Base-by-base conservation (phyloP, 2,113 vertebrate species). In the Albula goreensis region DNA sequence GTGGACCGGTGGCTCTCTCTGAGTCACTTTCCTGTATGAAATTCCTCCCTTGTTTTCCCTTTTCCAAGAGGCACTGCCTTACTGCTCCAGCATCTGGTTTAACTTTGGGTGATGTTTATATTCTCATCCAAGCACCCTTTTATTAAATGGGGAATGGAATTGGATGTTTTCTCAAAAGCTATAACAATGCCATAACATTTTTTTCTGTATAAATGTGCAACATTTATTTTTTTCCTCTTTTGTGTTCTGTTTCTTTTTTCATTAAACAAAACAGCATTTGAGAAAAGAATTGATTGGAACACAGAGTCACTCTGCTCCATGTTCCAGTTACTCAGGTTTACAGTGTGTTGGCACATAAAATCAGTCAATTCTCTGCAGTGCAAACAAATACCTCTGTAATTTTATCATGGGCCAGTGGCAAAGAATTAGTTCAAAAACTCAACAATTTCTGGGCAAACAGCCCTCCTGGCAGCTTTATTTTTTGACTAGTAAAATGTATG, bases 151-250 rank as follows among this genome's bases (percentile, higher is more conserved):
- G 89, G 91, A 94, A 60, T 91, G 90, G 92, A 93, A 93, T 95
- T 94, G 91, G 92, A 95, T 95, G 93, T 95, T 96, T 95, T 95
- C 93, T 92, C 83, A 89, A 94, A 94, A 86, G 92, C 88, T 83
- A 93, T 92, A 94, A 88, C 90, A 90, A 91, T 93, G 90, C 92
- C 89, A 89, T 88, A 83, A 91, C 90, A 81, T 85, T 86, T 88
- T 87, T 82, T 84, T 89, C 89, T 91, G 86, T 89, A 85, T 86
- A 81, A 85, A 88, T 81, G 51, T 31, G 49, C 19, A 81, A 81
- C 80, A 90, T 70, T 85, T 66, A 63, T 84, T 82, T 41, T 12
- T 77, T 50, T 25, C 78, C 77, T 86, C 88, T 81, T 81, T 78
- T 87, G 90, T 89, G 89, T 91, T 90, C 87, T 88, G 89, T 87